Evolutionary conservation across 1,140 invertebrate genomes (phyloP).

Genomic region (Amyelois transitella): DNA sequence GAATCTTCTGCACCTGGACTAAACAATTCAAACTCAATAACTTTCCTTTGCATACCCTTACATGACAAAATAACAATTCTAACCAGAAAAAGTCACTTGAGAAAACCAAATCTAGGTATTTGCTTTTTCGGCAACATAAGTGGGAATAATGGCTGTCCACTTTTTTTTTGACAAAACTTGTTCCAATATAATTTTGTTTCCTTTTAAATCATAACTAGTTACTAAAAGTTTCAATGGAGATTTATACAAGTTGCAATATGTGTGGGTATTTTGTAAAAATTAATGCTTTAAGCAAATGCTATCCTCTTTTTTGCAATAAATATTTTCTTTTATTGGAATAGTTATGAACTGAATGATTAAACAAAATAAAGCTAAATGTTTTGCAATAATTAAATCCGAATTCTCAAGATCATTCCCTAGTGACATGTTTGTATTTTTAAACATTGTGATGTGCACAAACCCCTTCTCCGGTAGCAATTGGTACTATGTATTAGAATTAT

Average conservation of each 20-base stretch:
- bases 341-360: not conserved
- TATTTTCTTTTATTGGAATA: not conserved
- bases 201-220: not conserved
- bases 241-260: not conserved
- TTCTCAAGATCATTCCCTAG: constrained; percentile 14
- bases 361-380: not conserved
- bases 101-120: not conserved
- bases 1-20: constrained; percentile 8
- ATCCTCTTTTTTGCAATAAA: not conserved
- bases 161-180: not conserved
- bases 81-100: not conserved
- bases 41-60: constrained; percentile 15
- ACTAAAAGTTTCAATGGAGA: not conserved
- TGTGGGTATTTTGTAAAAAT: not conserved
- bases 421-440: constrained; percentile 13
- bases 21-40: constrained; percentile 19
- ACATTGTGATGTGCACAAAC: constrained; percentile 19
- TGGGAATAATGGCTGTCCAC: not conserved
- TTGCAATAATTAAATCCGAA: not conserved
- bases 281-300: not conserved
- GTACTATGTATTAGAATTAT: not conserved
- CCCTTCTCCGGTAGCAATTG: constrained; percentile 1
- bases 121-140: no score
- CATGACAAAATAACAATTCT: not conserved
- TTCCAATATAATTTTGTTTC: not conserved